Evolutionary conservation across 2,113 vertebrate species (phyloP).

Genomic region (Diphyllodes magnificus): DNA sequence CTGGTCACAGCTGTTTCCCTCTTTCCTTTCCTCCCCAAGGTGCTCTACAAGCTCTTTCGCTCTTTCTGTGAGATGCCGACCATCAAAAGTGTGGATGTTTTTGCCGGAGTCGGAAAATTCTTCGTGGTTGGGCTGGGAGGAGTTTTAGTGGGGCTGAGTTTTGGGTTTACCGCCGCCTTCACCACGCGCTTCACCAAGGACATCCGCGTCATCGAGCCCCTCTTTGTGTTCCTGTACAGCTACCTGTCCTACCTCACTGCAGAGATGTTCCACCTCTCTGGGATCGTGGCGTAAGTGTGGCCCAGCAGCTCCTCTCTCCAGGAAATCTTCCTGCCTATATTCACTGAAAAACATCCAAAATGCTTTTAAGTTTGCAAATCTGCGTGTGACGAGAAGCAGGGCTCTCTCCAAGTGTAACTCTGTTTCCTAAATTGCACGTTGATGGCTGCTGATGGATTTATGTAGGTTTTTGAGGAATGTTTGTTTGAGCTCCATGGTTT

Average conservation of each 20-base stretch:
- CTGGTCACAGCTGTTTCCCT: neutral
- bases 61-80: conserved; percentile 77
- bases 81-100: conserved; percentile 68
- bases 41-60: conserved; percentile 82
- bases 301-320: neutral
- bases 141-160: conserved; percentile 72
- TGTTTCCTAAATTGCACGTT: neutral
- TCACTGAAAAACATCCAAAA: neutral
- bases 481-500: neutral
- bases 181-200: conserved; percentile 78
- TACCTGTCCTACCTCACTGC: conserved; percentile 82
- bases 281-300: conserved; percentile 78
- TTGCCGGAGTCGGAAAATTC: conserved; percentile 74
- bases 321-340: neutral
- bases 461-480: neutral
- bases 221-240: conserved; percentile 86
- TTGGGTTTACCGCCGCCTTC: conserved; percentile 74
- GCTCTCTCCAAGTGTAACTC: neutral
- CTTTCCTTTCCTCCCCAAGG: conserved; percentile 49
- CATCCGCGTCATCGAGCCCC: conserved; percentile 76
- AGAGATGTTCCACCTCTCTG: conserved; percentile 83
- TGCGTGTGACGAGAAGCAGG: accelerated
- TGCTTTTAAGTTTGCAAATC: too few relatives aligned
- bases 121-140: conserved; percentile 78
- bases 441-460: neutral